Base-by-base conservation (phyloP, 2,797 vertebrate species). In the Poecilia velifera region DNA sequence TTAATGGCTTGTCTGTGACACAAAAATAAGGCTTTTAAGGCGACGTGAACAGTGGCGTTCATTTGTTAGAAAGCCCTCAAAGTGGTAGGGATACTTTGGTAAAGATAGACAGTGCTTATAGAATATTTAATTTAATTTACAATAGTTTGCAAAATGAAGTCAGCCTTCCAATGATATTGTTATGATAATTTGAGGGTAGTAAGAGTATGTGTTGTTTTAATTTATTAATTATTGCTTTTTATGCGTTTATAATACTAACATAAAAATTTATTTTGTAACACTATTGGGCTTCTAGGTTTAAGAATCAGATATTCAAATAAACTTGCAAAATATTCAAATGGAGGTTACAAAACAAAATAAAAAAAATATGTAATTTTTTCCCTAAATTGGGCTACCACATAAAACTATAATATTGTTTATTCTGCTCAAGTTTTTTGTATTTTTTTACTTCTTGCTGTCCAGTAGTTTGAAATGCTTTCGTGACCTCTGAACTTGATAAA, bases 231-330 rank as follows among this genome's bases (percentile, higher is more conserved):
- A 45, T 39, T 3, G 43, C 1, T 43, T 16, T 62, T 78, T 84
- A 1, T 83, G 72, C 49, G 16, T 92, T 87, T 74, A 76, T 51
- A 0, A 46, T 20, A 7, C 55, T 45, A 62, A 79, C 25, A 46
- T 77, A 83, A 81, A 22, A 31, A 3, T 57, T 0, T 0, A 3
- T 6, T 36, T 36, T 20, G 18, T 62, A 31, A 31, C 57, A 34
- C 13, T 28, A 49, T 47, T 34, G 71, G n/a, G 12, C n/a, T 20
- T 31, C 43, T 13, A 31, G 16, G 7, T 46, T 46, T 53, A 34
- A 34, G 1, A 31, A 22, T 25, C 39, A 49, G 46, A 78, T 62
- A 20, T 51, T 39, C 1, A 72, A 47, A 80, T 18, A 28, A 36
- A 51, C 3, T 68, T 10, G 3, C 22, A 41, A 41, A 68, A 68